A percentile compares a stretch with the other conserved stretches of the same genome.
These are phyloP conservation scores for Syncerus caffer DNA, from an alignment of 2,797 vertebrate genomes.

Conservation along the genomic window DNA sequence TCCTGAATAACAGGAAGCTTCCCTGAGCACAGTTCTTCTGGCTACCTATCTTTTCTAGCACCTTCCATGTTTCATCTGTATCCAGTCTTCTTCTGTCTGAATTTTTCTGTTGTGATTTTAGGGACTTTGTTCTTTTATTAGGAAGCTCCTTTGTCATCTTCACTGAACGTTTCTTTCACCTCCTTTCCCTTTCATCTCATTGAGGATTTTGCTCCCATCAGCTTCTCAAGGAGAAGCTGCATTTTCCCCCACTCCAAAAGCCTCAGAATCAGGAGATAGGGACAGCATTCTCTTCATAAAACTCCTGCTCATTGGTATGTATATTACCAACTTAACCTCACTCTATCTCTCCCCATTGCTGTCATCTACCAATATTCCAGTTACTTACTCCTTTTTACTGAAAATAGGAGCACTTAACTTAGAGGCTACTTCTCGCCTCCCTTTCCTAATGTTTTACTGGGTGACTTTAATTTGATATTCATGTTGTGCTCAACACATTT, in stretches of 20 bases:
- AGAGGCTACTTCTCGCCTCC: background rate
- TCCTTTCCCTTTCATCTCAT: background rate
- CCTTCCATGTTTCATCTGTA: background rate
- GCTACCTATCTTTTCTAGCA: background rate
- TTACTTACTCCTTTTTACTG: background rate
- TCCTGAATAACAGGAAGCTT: background rate
- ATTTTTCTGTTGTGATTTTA: background rate
- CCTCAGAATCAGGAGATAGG: background rate
- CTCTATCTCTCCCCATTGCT: background rate
- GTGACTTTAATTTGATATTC: background rate
- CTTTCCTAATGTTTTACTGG: background rate
- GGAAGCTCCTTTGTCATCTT: background rate
- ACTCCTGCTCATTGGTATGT: background rate
- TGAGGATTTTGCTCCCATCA: background rate
- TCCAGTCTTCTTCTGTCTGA: background rate
- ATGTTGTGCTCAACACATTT: background rate
- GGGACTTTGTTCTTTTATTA: background rate
- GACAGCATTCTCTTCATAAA: background rate
- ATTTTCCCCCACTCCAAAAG: background rate
- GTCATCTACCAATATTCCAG: background rate
- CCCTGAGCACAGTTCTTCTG: background rate
- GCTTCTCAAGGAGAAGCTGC: background rate
- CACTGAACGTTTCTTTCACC: background rate
- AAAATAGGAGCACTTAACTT: background rate
- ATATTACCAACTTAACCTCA: background rate